Evolutionary conservation across 2,797 vertebrate species (phyloP).

Genomic region (Sebastes taczanowskii): DNA sequence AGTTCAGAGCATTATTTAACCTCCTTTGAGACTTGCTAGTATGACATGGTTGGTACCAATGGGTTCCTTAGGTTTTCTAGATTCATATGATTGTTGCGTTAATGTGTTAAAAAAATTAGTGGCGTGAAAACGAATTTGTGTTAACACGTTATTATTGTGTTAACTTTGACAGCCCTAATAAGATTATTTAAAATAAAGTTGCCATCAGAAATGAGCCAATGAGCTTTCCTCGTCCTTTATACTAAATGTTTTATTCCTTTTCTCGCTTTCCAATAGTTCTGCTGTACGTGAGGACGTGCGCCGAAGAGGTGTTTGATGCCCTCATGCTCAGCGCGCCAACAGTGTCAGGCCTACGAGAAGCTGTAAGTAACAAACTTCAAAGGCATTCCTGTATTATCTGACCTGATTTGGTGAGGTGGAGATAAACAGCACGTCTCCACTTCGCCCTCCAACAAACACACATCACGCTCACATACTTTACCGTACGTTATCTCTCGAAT

Average conservation of each 20-base stretch:
- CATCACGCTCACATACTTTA: not conserved
- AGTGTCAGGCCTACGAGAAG: slow-evolving; percentile 90
- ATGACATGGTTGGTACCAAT: too few relatives aligned
- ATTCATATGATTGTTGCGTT: too few relatives aligned
- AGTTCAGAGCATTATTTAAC: too few relatives aligned
- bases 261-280: slow-evolving; percentile 82
- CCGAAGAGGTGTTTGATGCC: slow-evolving; percentile 95
- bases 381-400: not conserved
- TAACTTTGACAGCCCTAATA: too few relatives aligned
- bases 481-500: not conserved
- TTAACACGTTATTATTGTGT: too few relatives aligned
- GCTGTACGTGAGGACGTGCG: slow-evolving; percentile 89
- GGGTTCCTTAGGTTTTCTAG: too few relatives aligned
- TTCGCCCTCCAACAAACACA: not conserved
- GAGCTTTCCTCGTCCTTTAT: not conserved
- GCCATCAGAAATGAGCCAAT: not conserved
- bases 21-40: too few relatives aligned
- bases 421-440: not conserved
- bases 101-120: too few relatives aligned
- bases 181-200: too few relatives aligned
- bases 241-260: not conserved
- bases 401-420: not conserved
- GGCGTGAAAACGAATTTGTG: too few relatives aligned
- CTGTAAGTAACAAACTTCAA: slow-evolving; percentile 83
- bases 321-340: slow-evolving; percentile 95